Evolutionary conservation across 2,113 vertebrate species (phyloP).

Genomic region (Panthera leo): DNA sequence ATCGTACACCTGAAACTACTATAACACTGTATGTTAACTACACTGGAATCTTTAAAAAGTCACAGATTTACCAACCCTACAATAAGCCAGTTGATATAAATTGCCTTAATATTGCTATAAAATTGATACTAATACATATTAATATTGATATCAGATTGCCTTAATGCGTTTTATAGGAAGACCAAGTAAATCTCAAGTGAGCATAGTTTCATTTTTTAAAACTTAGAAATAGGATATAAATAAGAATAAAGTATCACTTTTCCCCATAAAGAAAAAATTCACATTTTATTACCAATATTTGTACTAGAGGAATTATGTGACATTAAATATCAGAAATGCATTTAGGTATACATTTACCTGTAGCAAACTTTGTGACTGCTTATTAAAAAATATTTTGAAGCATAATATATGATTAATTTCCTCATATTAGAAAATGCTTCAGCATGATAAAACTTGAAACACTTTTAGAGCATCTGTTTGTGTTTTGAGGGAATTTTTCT

Average conservation of each 20-base stretch:
- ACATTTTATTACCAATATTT: background rate
- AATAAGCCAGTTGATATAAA: background rate
- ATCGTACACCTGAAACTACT: background rate
- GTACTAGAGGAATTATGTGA: background rate
- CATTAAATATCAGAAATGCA: background rate
- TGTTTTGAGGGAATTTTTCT: background rate
- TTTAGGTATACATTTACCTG: background rate
- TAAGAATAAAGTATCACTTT: background rate
- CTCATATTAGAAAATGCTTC: background rate
- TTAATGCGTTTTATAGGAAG: background rate
- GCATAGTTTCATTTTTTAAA: background rate
- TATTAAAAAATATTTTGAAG: background rate
- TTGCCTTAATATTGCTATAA: background rate
- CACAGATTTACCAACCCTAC: background rate
- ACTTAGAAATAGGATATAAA: background rate
- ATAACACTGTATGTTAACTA: background rate
- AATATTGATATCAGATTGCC: background rate
- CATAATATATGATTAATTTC: background rate
- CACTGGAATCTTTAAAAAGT: background rate
- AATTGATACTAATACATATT: background rate
- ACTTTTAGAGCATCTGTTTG: background rate
- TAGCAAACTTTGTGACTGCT: background rate
- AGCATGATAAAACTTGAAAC: background rate
- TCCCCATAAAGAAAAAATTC: background rate
- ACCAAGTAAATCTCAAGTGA: background rate